Evolutionary conservation across 1,140 invertebrate species (phyloP).

Genomic region (Kradibia gibbosae): DNA sequence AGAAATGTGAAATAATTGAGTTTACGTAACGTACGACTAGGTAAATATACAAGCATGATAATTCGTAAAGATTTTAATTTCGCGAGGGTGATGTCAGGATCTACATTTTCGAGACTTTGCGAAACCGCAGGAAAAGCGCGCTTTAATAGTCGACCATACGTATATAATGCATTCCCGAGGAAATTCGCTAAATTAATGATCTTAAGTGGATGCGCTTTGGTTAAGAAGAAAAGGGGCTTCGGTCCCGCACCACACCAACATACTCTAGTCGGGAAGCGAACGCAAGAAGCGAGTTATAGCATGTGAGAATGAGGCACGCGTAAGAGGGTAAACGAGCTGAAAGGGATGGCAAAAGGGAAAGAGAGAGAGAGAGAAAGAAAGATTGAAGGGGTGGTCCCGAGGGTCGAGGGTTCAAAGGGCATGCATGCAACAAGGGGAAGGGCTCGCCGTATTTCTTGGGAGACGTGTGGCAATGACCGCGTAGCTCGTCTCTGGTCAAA

Average conservation of each 20-base stretch:
- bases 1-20: neutral
- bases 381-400: slow-evolving; percentile 57
- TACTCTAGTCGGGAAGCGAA: neutral
- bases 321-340: neutral
- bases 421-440: too few species aligned
- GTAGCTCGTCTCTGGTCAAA: slow-evolving; percentile 70
- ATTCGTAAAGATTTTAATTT: slow-evolving; percentile 42
- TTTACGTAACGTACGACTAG: neutral
- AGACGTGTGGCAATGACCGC: slow-evolving; percentile 27
- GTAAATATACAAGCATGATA: slow-evolving; percentile 25
- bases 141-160: slow-evolving; percentile 42
- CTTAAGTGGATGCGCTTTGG: slow-evolving; percentile 62
- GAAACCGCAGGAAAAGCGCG: slow-evolving; percentile 35
- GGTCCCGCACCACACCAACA: neutral
- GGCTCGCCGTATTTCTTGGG: slow-evolving; percentile 67
- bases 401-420: too few species aligned
- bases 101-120: slow-evolving; percentile 15
- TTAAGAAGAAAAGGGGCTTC: slow-evolving; percentile 62
- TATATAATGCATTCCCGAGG: slow-evolving; percentile 50
- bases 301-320: neutral
- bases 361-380: slow-evolving; percentile 47
- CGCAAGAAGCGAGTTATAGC: neutral
- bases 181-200: slow-evolving; percentile 66
- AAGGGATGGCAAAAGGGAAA: slow-evolving; percentile 13
- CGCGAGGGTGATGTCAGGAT: neutral